phyloP scores from a whole-genome alignment of 2,888 invertebrate species.

The Drosophila maculinotata region DNA sequence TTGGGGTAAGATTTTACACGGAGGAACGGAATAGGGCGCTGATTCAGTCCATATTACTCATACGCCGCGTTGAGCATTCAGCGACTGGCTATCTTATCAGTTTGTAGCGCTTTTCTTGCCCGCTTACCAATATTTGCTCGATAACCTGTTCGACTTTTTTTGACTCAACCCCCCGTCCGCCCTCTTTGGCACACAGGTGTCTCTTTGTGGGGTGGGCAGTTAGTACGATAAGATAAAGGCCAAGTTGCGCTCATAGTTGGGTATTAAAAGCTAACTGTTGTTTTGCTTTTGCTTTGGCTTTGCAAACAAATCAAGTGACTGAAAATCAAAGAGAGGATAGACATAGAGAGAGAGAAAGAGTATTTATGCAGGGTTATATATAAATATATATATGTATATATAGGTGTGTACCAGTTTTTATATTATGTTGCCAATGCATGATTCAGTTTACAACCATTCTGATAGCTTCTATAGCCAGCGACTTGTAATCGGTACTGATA shows the following conservation, averaged over 20 bases:
- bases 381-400: constrained; percentile 2
- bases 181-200: constrained; percentile 51
- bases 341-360: background rate
- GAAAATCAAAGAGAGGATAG: background rate
- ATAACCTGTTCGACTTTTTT: constrained; percentile 67
- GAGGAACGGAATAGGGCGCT: constrained; percentile 23
- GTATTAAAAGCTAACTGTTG: constrained; percentile 62
- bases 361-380: background rate
- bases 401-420: constrained; percentile 14
- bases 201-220: constrained; percentile 21
- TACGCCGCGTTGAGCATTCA: constrained; percentile 48
- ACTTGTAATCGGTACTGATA: constrained; percentile 36
- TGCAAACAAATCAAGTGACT: constrained; percentile 59
- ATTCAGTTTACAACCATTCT: constrained; percentile 62
- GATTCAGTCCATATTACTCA: constrained; percentile 73
- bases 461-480: constrained; percentile 10
- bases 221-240: constrained; percentile 65
- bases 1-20: constrained; percentile 79
- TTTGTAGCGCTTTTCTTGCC: constrained; percentile 35
- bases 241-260: constrained; percentile 36
- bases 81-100: constrained; percentile 64
- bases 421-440: constrained; percentile 35
- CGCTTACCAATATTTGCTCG: constrained; percentile 75
- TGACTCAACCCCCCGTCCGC: constrained; percentile 8
- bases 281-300: constrained; percentile 49